Conservation (phyloP, 2,888 invertebrate species). For the Neria commutata region DNA sequence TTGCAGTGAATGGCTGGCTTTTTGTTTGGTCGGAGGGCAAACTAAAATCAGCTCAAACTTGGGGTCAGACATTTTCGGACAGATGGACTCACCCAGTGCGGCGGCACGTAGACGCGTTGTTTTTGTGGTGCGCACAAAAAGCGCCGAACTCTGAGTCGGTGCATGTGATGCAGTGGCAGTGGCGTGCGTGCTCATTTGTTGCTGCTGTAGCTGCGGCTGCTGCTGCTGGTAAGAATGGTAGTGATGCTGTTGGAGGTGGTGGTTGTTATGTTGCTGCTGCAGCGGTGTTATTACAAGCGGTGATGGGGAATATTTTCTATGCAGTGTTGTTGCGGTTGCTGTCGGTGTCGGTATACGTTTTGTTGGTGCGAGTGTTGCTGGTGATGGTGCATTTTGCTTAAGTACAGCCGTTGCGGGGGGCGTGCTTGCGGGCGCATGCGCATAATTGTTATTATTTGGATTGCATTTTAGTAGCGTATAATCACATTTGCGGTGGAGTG, state of each 20-base stretch:
- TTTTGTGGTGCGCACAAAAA: conserved; percentile 71
- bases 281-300: conserved; percentile 37
- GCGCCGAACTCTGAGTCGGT: conserved; percentile 37
- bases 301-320: conserved; percentile 49
- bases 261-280: conserved; percentile 20
- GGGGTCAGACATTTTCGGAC: too few species aligned
- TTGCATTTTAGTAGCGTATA: conserved; percentile 35
- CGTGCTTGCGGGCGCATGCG: conserved; percentile 47
- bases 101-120: conserved; percentile 75
- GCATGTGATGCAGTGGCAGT: conserved; percentile 39
- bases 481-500: neutral
- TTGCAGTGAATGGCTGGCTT: too few species aligned
- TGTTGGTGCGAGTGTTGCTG: conserved; percentile 35
- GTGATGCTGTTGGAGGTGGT: conserved; percentile 1
- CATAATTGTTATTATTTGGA: conserved; percentile 39
- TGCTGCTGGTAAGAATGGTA: conserved; percentile 19
- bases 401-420: conserved; percentile 36
- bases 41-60: too few species aligned
- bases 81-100: conserved; percentile 62
- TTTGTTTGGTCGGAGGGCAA: too few species aligned
- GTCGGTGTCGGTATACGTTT: neutral
- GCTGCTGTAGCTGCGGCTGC: conserved; percentile 29
- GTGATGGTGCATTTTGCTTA: conserved; percentile 33
- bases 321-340: conserved; percentile 37
- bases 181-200: conserved; percentile 20